phyloP scores from a whole-genome alignment of 2,113 vertebrate species.

The Cygnus buccinator region DNA sequence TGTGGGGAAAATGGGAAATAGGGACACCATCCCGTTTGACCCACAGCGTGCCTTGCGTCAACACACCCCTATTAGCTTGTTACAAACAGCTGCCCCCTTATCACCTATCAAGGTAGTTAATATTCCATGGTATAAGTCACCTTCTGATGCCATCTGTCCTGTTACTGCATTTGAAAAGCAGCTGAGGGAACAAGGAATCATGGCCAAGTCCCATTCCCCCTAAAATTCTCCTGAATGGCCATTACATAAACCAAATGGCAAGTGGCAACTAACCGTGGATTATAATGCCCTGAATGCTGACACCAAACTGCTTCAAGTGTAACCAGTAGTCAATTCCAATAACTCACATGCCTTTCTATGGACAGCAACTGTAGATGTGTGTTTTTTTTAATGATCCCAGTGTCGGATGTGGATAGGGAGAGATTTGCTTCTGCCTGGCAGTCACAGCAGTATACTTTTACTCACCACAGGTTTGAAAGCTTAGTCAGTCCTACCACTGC shows the following conservation, averaged over 20 bases:
- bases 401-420: not conserved
- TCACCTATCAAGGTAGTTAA: not conserved
- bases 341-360: not conserved
- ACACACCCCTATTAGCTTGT: not conserved
- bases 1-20: not conserved
- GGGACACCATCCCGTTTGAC: not conserved
- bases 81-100: not conserved
- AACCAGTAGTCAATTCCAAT: not conserved
- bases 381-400: not conserved
- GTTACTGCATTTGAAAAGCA: not conserved
- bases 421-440: not conserved
- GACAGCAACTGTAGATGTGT: not conserved
- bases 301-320: not conserved
- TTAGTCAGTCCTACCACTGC: not conserved
- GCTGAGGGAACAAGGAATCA: not conserved
- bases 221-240: not conserved
- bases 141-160: not conserved
- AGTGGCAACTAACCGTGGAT: not conserved
- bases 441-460: not conserved
- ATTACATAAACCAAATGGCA: not conserved
- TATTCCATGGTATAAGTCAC: not conserved
- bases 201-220: not conserved
- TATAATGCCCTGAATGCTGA: not conserved
- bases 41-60: not conserved
- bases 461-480: not conserved